Percentiles rank a stretch among this genome's conserved stretches.
These are phyloP conservation scores for Acrocephalus scirpaceus DNA, from an alignment of 2,797 vertebrate species.

Conservation along the genomic window DNA sequence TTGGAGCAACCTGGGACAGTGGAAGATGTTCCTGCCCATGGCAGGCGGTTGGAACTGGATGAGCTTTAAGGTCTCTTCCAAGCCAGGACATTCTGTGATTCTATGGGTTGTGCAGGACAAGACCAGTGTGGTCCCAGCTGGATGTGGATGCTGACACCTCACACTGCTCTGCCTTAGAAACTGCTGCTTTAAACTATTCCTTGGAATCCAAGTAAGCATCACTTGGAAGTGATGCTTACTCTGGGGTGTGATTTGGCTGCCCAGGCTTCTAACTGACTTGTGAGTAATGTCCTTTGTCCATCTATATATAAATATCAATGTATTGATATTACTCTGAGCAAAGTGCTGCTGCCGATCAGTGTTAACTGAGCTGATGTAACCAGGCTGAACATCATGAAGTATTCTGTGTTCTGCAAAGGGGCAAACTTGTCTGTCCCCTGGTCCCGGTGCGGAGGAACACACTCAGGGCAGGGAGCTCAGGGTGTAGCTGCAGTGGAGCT, in stretches of 20 bases:
- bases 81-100: background rate
- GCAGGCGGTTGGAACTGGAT: background rate
- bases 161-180: background rate
- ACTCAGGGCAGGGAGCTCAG: background rate
- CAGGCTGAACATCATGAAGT: background rate
- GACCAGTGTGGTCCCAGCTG: background rate
- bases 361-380: background rate
- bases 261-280: background rate
- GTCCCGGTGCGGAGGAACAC: background rate
- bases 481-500: background rate
- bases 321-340: background rate
- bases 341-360: background rate
- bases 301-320: background rate
- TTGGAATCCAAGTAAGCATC: background rate
- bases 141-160: too few species aligned
- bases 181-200: background rate
- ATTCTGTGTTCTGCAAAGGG: background rate
- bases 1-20: background rate
- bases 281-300: background rate
- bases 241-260: background rate
- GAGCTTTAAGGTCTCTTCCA: background rate
- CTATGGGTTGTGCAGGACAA: background rate
- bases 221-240: background rate
- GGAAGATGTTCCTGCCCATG: too few species aligned
- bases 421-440: fast-evolving